Evolutionary conservation across 1,140 invertebrate species (phyloP).

Genomic region (Tetragnatha versicolor): DNA sequence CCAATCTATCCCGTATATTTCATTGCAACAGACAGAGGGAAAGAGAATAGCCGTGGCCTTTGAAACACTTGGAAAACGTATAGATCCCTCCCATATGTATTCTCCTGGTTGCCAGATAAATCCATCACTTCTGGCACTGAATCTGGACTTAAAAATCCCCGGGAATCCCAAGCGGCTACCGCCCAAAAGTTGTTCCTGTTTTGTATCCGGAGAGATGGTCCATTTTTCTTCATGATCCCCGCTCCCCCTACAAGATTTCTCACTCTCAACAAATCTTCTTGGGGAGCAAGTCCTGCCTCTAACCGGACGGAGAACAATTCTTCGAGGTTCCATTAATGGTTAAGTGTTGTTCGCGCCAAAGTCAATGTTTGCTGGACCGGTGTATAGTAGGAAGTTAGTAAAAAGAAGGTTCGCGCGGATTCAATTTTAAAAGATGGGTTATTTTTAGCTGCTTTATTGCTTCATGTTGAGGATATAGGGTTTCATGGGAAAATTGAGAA

Average conservation of each 20-base stretch:
- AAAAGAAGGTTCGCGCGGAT: background rate
- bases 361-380: slow-evolving; percentile 36
- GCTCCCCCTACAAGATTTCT: slow-evolving; percentile 36
- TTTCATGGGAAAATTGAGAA: no score
- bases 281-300: slow-evolving; percentile 16
- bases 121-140: slow-evolving; percentile 20
- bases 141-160: slow-evolving; percentile 39
- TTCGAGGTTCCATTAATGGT: slow-evolving; percentile 46
- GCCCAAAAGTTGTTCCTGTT: slow-evolving; percentile 40
- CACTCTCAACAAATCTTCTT: slow-evolving; percentile 42
- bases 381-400: background rate
- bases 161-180: background rate
- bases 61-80: background rate
- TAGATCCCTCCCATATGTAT: slow-evolving; percentile 36
- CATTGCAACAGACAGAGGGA: background rate
- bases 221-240: slow-evolving; percentile 53
- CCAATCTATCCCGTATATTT: slow-evolving; percentile 6
- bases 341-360: slow-evolving; percentile 40
- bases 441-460: no score
- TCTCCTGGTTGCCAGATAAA: slow-evolving; percentile 19
- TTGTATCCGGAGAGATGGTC: slow-evolving; percentile 38
- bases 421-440: no score
- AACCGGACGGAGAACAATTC: slow-evolving; percentile 26
- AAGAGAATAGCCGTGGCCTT: background rate
- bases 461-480: no score